Evolutionary conservation across 2,797 vertebrate genomes (phyloP).

Genomic region (Cetoscarus ocellatus): DNA sequence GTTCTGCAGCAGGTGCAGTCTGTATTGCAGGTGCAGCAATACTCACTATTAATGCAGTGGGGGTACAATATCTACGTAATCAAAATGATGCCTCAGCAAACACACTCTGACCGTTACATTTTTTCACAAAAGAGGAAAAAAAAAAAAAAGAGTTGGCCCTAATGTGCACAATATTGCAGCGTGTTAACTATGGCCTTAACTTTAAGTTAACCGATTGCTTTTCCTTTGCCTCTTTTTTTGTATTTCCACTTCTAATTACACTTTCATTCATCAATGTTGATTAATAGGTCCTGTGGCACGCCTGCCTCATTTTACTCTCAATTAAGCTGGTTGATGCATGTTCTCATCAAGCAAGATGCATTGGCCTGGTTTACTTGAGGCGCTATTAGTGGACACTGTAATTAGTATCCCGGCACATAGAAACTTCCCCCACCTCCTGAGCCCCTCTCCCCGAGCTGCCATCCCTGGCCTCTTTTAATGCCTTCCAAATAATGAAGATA

Average conservation of each 20-base stretch:
- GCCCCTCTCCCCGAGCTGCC: slow-evolving; percentile 78
- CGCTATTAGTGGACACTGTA: slow-evolving; percentile 88
- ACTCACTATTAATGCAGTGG: slow-evolving; percentile 53
- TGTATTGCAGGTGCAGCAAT: slow-evolving; percentile 74
- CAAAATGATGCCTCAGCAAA: slow-evolving; percentile 77
- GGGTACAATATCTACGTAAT: slow-evolving; percentile 70
- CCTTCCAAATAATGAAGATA: slow-evolving; percentile 83
- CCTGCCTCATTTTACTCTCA: slow-evolving; percentile 88
- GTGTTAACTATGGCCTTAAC: slow-evolving; percentile 74
- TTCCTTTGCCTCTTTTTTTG: slow-evolving; percentile 59
- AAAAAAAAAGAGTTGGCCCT: slow-evolving; percentile 40
- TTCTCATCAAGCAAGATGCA: slow-evolving; percentile 87
- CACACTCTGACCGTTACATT: slow-evolving; percentile 43
- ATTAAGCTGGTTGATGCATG: slow-evolving; percentile 87
- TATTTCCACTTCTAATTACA: slow-evolving; percentile 88
- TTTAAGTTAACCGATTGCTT: slow-evolving; percentile 82
- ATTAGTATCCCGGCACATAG: slow-evolving; percentile 85
- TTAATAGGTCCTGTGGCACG: slow-evolving; percentile 86
- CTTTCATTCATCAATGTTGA: slow-evolving; percentile 87
- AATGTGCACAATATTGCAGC: slow-evolving; percentile 64
- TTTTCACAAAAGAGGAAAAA: slow-evolving; percentile 5
- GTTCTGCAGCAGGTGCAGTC: slow-evolving; percentile 73
- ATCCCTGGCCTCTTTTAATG: slow-evolving; percentile 83
- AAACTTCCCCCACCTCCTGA: slow-evolving; percentile 81
- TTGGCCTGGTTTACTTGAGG: slow-evolving; percentile 86